These are phyloP conservation scores for Horisme vitalbata DNA, from an alignment of 2,888 invertebrate species.

Conservation along the genomic window DNA sequence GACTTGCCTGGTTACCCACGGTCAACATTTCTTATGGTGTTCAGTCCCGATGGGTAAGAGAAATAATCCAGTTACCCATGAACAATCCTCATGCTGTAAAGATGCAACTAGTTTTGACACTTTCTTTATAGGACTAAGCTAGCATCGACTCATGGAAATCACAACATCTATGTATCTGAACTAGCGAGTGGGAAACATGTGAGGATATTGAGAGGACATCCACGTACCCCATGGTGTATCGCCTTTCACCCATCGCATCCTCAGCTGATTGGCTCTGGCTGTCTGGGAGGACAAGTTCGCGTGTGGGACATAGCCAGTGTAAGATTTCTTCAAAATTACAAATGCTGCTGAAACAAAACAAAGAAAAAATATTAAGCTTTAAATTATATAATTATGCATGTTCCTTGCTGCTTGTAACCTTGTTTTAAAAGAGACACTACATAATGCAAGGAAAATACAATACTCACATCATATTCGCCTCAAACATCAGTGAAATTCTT, in stretches of 20 bases:
- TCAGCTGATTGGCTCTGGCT: slow-evolving; percentile 93
- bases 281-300: slow-evolving; percentile 93
- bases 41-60: slow-evolving; percentile 94
- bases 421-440: no score
- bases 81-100: no score
- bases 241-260: slow-evolving; percentile 93
- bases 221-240: slow-evolving; percentile 95
- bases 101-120: no score
- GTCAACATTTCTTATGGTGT: slow-evolving; percentile 93
- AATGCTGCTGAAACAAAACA: no score
- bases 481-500: no score
- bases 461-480: no score
- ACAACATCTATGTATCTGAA: slow-evolving; percentile 93
- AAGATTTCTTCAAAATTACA: no score
- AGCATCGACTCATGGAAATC: slow-evolving; percentile 95
- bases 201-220: slow-evolving; percentile 90
- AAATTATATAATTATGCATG: no score
- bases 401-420: no score
- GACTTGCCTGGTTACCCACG: slow-evolving; percentile 89
- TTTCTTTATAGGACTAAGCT: slow-evolving; percentile 83
- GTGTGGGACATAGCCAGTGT: slow-evolving; percentile 90
- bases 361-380: no score
- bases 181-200: slow-evolving; percentile 90
- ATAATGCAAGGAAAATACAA: no score
- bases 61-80: not conserved